Conservation (phyloP, 2,888 invertebrate species). For the Cosmia trapezina region DNA sequence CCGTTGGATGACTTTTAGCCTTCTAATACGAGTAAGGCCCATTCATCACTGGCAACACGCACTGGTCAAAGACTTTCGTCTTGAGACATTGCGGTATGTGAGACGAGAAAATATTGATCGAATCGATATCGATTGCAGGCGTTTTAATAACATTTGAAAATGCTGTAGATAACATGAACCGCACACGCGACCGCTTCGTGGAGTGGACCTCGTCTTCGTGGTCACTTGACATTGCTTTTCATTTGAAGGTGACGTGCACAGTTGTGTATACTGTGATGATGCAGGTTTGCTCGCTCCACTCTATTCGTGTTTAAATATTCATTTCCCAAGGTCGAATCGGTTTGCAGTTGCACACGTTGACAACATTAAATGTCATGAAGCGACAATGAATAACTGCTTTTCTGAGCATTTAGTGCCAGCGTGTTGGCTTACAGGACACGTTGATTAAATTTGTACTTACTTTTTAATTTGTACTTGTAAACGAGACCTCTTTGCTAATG, state of each 20-base stretch:
- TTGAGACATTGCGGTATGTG: too few relatives aligned
- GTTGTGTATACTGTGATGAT: constrained; percentile 25
- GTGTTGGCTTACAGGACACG: not conserved
- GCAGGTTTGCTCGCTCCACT: constrained; percentile 22
- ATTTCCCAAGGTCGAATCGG: constrained; percentile 49
- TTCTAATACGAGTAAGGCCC: too few relatives aligned
- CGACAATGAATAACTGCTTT: not conserved
- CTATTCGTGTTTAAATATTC: constrained; percentile 42
- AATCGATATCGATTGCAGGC: too few relatives aligned
- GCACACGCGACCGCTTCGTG: not conserved
- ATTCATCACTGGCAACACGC: too few relatives aligned
- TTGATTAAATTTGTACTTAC: too few relatives aligned
- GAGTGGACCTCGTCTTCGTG: not conserved
- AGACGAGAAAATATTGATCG: too few relatives aligned
- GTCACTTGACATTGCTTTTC: constrained; percentile 12
- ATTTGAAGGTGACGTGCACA: constrained; percentile 42
- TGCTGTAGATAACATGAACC: not conserved
- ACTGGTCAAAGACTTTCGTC: too few relatives aligned
- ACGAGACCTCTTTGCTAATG: not conserved
- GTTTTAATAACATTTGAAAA: constrained; percentile 6
- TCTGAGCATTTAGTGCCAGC: not conserved
- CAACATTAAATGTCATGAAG: constrained; percentile 28
- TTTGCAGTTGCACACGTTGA: constrained; percentile 14
- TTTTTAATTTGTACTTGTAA: not conserved
- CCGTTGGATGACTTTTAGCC: too few relatives aligned